Evolutionary conservation across 2,797 vertebrate species (phyloP).

Genomic region (Anableps anableps): DNA sequence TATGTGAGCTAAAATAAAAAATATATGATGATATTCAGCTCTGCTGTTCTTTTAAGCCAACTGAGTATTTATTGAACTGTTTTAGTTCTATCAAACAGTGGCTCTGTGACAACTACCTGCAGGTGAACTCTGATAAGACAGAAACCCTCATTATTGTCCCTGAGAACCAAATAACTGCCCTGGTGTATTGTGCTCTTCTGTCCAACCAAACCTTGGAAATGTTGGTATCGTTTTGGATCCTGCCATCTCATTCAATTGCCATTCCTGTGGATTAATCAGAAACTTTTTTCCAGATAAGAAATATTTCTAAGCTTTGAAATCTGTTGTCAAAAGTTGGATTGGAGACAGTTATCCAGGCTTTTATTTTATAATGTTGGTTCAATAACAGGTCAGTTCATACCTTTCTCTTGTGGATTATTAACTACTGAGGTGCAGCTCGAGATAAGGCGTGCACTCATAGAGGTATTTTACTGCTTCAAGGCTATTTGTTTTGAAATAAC

Average conservation of each 20-base stretch:
- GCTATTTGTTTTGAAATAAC: neutral
- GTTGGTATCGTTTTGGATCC: neutral
- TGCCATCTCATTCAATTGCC: neutral
- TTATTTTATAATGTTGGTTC: slow-evolving; percentile 2
- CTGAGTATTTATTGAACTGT: neutral
- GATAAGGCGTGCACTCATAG: neutral
- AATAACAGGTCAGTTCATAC: neutral
- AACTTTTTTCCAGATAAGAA: neutral
- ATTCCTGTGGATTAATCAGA: neutral
- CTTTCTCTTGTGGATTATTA: slow-evolving; percentile 30
- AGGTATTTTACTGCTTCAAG: neutral
- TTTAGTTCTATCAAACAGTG: neutral
- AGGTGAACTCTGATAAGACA: no score
- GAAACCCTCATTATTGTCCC: no score
- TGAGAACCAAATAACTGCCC: neutral
- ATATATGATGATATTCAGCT: neutral
- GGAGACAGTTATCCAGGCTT: neutral
- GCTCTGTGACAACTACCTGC: no score
- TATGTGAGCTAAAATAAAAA: neutral
- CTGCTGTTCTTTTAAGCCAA: neutral
- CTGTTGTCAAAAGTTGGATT: neutral
- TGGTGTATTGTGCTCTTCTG: neutral
- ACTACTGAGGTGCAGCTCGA: neutral
- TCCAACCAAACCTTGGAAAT: neutral
- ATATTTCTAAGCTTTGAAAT: neutral